Evolutionary conservation across 2,113 vertebrate genomes (phyloP).

Genomic region (Brienomyrus longianalis): DNA sequence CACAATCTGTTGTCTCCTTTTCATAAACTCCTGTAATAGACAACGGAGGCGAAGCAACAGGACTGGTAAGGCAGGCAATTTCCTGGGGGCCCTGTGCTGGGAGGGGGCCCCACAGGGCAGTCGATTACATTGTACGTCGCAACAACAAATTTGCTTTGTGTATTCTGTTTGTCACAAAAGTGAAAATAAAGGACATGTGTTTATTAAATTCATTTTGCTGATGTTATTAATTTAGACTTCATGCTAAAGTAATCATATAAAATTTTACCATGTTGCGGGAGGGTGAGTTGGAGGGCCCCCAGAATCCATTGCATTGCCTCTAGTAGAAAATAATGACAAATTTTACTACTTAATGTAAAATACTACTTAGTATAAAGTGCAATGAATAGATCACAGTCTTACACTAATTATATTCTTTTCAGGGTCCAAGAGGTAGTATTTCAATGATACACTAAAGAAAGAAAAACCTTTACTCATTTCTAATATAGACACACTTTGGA

Average conservation of each 20-base stretch:
- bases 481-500: background rate
- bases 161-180: background rate
- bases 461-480: background rate
- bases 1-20: background rate
- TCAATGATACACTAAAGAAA: background rate
- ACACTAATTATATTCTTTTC: background rate
- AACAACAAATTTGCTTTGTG: background rate
- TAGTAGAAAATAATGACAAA: background rate
- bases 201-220: background rate
- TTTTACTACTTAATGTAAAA: background rate
- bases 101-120: background rate
- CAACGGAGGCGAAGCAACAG: background rate
- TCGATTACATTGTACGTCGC: background rate
- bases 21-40: background rate
- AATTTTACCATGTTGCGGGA: background rate
- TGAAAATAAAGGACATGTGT: background rate
- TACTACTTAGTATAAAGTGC: background rate
- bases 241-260: background rate
- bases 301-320: background rate
- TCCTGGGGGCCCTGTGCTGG: background rate
- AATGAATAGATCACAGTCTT: background rate
- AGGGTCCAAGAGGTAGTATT: background rate
- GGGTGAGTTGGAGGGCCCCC: background rate
- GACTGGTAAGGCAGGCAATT: background rate
- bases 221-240: background rate